phyloP scores from a whole-genome alignment of 2,113 vertebrate genomes.

The Zeus faber region DNA sequence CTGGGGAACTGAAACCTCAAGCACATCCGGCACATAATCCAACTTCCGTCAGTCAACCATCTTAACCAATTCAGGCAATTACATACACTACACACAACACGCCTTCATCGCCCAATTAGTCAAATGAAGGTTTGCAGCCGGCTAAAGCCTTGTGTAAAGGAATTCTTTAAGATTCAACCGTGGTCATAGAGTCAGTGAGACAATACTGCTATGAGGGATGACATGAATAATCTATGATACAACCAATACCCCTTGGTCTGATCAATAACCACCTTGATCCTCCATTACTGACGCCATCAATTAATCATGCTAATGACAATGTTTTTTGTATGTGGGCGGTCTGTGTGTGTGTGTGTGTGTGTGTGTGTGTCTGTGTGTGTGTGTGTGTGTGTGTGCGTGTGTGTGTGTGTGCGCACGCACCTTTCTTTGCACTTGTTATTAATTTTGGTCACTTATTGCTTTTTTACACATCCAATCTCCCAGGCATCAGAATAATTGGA shows the following conservation, averaged over 20 bases:
- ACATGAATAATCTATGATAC: constrained; percentile 30
- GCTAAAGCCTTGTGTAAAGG: neutral
- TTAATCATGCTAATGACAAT: constrained; percentile 28
- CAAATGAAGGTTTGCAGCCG: neutral
- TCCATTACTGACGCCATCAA: constrained; percentile 20
- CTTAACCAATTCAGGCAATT: too few relatives aligned
- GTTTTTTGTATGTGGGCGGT: too few relatives aligned
- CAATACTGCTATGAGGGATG: constrained; percentile 20
- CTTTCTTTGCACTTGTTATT: constrained; percentile 13
- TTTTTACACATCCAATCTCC: too few relatives aligned
- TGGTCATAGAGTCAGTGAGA: neutral
- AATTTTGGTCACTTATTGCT: too few relatives aligned
- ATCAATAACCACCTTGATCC: constrained; percentile 31
- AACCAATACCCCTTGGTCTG: constrained; percentile 25
- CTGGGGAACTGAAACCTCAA: too few relatives aligned
- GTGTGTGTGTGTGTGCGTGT: neutral
- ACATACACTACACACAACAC: too few relatives aligned
- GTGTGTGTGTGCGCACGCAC: constrained; percentile 19
- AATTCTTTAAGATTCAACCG: neutral
- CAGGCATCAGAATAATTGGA: too few relatives aligned
- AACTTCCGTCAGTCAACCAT: too few relatives aligned
- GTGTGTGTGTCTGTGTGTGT: neutral
- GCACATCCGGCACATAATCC: too few relatives aligned
- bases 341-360: constrained; percentile 18
- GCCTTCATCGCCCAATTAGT: neutral